These are phyloP conservation scores for Sylvietta virens DNA, from an alignment of 2,113 vertebrate genomes.

Conservation along the genomic window DNA sequence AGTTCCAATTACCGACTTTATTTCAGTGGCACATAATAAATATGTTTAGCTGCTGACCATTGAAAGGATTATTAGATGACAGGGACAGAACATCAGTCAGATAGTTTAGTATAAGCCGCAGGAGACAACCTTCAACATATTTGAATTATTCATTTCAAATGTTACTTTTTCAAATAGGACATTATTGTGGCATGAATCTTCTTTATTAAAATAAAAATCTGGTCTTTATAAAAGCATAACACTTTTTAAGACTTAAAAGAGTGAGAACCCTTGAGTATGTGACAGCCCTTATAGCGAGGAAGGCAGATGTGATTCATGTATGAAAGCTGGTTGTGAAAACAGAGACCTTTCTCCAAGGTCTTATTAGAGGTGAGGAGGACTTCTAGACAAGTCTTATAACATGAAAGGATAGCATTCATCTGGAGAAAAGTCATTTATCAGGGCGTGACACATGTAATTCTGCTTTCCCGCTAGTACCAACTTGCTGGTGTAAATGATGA, in stretches of 20 bases:
- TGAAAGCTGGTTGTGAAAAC: conserved; percentile 11
- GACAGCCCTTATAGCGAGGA: not conserved
- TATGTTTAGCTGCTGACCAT: not conserved
- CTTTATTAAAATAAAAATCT: conserved; percentile 39
- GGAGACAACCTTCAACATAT: not conserved
- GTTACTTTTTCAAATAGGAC: not conserved
- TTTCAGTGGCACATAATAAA: not conserved
- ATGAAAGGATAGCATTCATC: not conserved
- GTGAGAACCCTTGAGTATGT: not conserved
- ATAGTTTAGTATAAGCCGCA: not conserved
- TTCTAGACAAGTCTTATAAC: not conserved
- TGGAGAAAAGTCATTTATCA: conserved; percentile 33
- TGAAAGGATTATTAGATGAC: not conserved
- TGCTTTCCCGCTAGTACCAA: not conserved
- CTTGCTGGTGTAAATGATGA: not conserved
- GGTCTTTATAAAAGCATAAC: not conserved
- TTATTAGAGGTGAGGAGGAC: not conserved
- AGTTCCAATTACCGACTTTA: not conserved
- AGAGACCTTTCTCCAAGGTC: not conserved
- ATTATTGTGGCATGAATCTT: conserved; percentile 19
- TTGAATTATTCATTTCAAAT: conserved; percentile 22
- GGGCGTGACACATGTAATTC: conserved; percentile 1
- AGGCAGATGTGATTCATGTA: not conserved
- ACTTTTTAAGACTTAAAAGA: not conserved
- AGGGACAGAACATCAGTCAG: not conserved